These are phyloP conservation scores for Sturmia bella DNA, from an alignment of 2,888 invertebrate species.

Conservation along the genomic window DNA sequence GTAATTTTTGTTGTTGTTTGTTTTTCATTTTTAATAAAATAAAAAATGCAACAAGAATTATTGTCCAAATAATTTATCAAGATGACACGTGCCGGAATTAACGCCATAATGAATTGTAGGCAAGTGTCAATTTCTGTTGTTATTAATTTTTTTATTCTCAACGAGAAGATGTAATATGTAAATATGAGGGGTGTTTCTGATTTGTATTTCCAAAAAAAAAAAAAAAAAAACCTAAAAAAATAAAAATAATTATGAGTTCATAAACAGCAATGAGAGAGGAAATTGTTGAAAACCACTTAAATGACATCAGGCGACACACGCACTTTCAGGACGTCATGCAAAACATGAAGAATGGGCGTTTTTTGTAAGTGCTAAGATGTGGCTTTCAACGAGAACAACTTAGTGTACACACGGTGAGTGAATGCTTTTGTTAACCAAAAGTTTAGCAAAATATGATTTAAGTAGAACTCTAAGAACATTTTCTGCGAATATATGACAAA, in stretches of 20 bases:
- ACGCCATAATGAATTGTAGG: constrained; percentile 73
- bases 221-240: constrained; percentile 33
- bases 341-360: constrained; percentile 12
- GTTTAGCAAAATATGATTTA: no score
- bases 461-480: no score
- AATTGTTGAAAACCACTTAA: constrained; percentile 57
- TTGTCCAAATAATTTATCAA: constrained; percentile 71
- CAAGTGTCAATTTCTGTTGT: constrained; percentile 67
- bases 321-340: background rate
- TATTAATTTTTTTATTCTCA: constrained; percentile 29
- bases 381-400: background rate
- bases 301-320: constrained; percentile 45
- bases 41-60: constrained; percentile 31
- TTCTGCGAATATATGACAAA: no score
- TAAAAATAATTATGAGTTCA: constrained; percentile 2
- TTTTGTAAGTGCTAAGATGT: constrained; percentile 30
- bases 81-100: constrained; percentile 74
- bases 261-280: background rate
- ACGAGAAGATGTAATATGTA: constrained; percentile 35
- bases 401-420: no score
- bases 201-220: constrained; percentile 9
- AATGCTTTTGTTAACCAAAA: no score
- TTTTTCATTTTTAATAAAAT: constrained; percentile 52
- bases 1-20: background rate
- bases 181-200: background rate